A percentile compares a stretch with the other conserved stretches of the same genome.
Conservation (phyloP, 2,888 invertebrate species). For the Venusia cambrica region DNA sequence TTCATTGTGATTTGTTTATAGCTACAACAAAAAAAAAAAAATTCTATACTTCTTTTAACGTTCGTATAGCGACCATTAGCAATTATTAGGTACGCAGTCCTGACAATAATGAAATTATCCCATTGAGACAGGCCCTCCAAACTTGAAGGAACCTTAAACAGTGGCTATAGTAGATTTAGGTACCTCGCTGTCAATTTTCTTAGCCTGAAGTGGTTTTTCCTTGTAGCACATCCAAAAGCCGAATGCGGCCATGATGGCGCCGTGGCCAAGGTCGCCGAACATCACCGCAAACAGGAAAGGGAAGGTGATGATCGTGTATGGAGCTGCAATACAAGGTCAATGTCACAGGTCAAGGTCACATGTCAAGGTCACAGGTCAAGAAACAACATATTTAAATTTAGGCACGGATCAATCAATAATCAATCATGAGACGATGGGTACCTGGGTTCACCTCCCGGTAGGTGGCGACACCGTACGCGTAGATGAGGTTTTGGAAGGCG, state of each 20-base stretch:
- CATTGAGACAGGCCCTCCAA: too few species aligned
- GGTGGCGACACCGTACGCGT: slow-evolving; percentile 97
- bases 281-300: slow-evolving; percentile 98
- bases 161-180: too few species aligned
- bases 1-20: too few species aligned
- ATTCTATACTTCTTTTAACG: too few species aligned
- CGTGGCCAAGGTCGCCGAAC: slow-evolving; percentile 99
- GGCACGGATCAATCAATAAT: background rate
- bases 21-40: too few species aligned
- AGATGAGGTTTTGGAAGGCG: slow-evolving; percentile 96
- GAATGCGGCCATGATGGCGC: slow-evolving; percentile 93
- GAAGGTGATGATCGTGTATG: slow-evolving; percentile 98
- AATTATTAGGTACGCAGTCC: too few species aligned
- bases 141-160: too few species aligned
- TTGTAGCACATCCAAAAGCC: slow-evolving; percentile 97
- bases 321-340: slow-evolving; percentile 80
- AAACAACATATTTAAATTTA: too few species aligned
- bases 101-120: too few species aligned
- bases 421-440: slow-evolving; percentile 53
- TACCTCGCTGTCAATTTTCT: slow-evolving; percentile 94
- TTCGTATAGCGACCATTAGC: too few species aligned
- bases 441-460: slow-evolving; percentile 98
- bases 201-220: slow-evolving; percentile 94
- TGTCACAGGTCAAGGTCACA: too few species aligned
- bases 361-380: too few species aligned